phyloP scores from a whole-genome alignment of 2,888 invertebrate species.

The Tachina fera region DNA sequence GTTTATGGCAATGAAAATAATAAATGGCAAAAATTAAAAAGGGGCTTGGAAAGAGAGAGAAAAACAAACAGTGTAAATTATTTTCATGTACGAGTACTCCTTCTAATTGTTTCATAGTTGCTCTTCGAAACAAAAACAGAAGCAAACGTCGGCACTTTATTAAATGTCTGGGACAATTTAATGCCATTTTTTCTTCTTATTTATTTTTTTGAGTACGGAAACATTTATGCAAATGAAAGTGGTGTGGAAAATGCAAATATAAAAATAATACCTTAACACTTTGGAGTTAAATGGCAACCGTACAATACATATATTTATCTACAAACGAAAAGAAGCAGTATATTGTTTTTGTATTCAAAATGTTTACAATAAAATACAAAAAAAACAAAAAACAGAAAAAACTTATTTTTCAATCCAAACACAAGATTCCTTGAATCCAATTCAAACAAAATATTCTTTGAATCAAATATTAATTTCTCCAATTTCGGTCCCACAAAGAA shows the following conservation, averaged over 20 bases:
- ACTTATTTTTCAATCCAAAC: no score
- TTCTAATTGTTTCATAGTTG: constrained; percentile 21
- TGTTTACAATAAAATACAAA: neutral
- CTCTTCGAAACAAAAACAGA: neutral
- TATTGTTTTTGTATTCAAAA: neutral
- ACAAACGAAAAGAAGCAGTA: neutral
- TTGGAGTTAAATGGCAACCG: constrained; percentile 31
- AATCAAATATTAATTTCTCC: no score
- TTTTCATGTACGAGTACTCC: constrained; percentile 6
- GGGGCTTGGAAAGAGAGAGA: neutral
- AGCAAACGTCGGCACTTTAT: constrained; percentile 17
- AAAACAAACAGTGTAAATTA: neutral
- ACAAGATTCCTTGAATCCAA: no score
- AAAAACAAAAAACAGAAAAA: no score
- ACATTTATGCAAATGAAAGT: constrained; percentile 51
- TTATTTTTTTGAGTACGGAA: constrained; percentile 16
- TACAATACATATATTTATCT: neutral
- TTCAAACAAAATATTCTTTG: no score
- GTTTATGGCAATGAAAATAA: constrained; percentile 55
- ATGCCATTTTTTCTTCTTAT: neutral
- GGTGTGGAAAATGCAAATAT: neutral
- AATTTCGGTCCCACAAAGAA: no score
- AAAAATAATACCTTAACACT: constrained; percentile 32
- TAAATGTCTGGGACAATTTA: constrained; percentile 21
- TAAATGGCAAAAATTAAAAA: constrained; percentile 16